phyloP scores from a whole-genome alignment of 2,113 vertebrate species.

The Carollia perspicillata region DNA sequence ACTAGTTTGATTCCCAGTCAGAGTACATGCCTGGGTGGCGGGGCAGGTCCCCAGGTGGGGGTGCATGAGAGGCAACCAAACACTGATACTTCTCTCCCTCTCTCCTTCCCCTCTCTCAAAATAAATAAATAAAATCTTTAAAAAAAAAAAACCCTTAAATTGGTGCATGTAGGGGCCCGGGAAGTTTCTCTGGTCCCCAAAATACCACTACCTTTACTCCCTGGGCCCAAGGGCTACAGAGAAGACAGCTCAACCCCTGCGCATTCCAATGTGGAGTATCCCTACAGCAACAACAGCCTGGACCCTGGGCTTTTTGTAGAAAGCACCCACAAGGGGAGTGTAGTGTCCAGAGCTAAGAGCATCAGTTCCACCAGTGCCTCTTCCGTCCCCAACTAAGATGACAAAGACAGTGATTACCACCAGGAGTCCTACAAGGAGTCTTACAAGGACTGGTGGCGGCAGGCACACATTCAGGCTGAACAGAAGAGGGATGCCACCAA shows the following conservation, averaged over 20 bases:
- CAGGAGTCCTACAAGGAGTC: slow-evolving; percentile 93
- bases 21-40: too few relatives aligned
- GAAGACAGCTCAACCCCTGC: slow-evolving; percentile 3
- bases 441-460: slow-evolving; percentile 92
- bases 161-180: background rate
- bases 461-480: slow-evolving; percentile 95
- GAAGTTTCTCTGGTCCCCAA: background rate
- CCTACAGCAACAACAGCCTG: slow-evolving; percentile 81
- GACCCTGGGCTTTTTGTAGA: slow-evolving; percentile 88
- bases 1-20: too few relatives aligned
- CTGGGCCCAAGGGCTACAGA: slow-evolving; percentile 30
- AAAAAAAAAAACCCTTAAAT: too few relatives aligned
- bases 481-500: slow-evolving; percentile 97
- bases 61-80: too few relatives aligned
- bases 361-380: slow-evolving; percentile 98
- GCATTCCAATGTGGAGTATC: slow-evolving; percentile 69
- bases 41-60: too few relatives aligned
- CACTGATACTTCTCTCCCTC: too few relatives aligned
- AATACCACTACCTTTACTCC: background rate
- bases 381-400: slow-evolving; percentile 96
- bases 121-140: too few relatives aligned
- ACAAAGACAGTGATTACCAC: slow-evolving; percentile 97
- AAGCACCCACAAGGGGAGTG: slow-evolving; percentile 83
- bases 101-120: too few relatives aligned
- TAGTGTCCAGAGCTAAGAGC: slow-evolving; percentile 96